Evolutionary conservation across 2,113 vertebrate genomes (phyloP).

Genomic region (Salvator merianae): DNA sequence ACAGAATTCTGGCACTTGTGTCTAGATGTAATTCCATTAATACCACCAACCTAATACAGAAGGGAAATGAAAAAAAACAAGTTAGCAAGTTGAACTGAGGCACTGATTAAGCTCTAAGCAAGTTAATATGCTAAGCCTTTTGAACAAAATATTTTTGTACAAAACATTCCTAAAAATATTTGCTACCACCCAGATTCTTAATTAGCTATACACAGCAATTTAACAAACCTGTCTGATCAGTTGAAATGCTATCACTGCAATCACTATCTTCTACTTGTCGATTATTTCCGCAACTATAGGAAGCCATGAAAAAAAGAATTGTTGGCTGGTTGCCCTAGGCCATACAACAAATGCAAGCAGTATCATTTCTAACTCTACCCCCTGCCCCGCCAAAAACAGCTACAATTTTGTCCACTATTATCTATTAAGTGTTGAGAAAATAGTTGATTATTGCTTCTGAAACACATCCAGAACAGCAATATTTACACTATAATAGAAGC

Average conservation of each 20-base stretch:
- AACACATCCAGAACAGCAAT: not conserved
- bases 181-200: not conserved
- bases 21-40: not conserved
- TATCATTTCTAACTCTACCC: not conserved
- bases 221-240: constrained; percentile 20
- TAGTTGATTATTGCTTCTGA: not conserved
- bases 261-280: not conserved
- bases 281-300: not conserved
- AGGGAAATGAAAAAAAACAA: not conserved
- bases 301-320: not conserved
- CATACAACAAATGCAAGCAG: not conserved
- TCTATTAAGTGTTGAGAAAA: not conserved
- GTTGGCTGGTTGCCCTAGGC: not conserved
- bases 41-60: not conserved
- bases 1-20: too few species aligned
- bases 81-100: not conserved
- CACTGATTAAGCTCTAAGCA: not conserved
- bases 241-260: not conserved
- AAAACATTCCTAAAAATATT: too few species aligned
- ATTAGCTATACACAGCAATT: not conserved
- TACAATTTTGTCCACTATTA: not conserved
- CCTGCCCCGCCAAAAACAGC: too few species aligned
- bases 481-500: not conserved
- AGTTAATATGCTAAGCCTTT: not conserved
- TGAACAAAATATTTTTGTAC: too few species aligned